These are phyloP conservation scores for Rhamnusium bicolor DNA, from an alignment of 2,888 invertebrate genomes.

Conservation along the genomic window DNA sequence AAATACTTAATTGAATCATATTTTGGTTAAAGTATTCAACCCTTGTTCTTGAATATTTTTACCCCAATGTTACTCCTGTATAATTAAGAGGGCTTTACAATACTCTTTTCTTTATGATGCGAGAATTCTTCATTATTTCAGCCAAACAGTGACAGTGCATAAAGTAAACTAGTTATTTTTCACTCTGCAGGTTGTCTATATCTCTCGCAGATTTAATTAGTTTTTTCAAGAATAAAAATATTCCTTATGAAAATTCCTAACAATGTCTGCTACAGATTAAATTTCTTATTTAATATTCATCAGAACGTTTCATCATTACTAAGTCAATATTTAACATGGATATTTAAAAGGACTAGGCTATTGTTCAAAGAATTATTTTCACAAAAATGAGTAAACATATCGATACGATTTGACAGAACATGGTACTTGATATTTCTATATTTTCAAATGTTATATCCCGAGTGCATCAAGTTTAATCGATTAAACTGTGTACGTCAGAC, in stretches of 20 bases:
- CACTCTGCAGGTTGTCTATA: conserved; percentile 45
- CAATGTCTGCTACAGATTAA: conserved; percentile 12
- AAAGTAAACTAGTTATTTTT: conserved; percentile 54
- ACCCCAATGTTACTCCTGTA: neutral
- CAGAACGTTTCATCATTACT: neutral
- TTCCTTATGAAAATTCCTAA: conserved; percentile 37
- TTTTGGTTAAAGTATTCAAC: neutral
- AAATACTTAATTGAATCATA: neutral
- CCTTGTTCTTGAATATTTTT: conserved; percentile 1
- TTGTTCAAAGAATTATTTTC: no score
- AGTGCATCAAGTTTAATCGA: no score
- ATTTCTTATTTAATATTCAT: neutral
- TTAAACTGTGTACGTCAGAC: no score
- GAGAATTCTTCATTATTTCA: conserved; percentile 52
- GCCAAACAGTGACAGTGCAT: conserved; percentile 51
- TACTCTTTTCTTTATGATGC: conserved; percentile 40
- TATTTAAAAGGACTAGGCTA: no score
- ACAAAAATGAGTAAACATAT: no score
- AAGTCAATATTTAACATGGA: neutral
- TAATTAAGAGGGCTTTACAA: conserved; percentile 48
- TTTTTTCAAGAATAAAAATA: conserved; percentile 41
- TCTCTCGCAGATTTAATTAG: conserved; percentile 50
- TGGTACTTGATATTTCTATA: no score
- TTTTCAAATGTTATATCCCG: no score
- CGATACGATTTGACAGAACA: no score